Evolutionary conservation across 2,113 vertebrate genomes (phyloP), one percentile per base, ranked within the genome.

Genomic region (Cryptotis parvus): DNA sequence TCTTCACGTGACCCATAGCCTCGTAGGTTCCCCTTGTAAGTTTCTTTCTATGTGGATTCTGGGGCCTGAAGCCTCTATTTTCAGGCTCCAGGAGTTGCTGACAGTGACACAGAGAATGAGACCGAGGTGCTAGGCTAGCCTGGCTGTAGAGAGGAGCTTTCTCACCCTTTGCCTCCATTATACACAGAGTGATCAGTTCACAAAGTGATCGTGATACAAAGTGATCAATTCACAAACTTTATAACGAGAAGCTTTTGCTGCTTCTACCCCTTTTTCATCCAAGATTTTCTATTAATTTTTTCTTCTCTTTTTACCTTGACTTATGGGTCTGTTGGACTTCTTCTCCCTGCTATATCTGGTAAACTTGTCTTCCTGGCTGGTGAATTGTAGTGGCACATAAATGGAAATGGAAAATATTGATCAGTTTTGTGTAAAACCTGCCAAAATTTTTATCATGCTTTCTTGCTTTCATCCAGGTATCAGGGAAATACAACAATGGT

Each of bases 361-460:
- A 89, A 69, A 14, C 39, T 69, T 86, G 81, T 78, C 66, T 45
- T 84, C 26, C 72, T 0, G 22, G 63, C 84, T 52, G 76, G 79
- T 95, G 89, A 96, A 74, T 84, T 94, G 89, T 91, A 74, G 79
- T 49, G 55, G 61, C 37, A 55, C 87, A 61, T 91, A 91, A 90
- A 90, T 39, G 45, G 84, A 92, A 93, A 94, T 89, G 72, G 74
- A 93, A 94, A 94, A 69, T 92, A 95, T 89, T 63, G 90, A 95
- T 87, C 93, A 84, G 29, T 24, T 45, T 82, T 87, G 61, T 83
- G 49, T 37, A 72, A 87, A 95, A 49, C 43, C 85, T 92, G 87
- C 75, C 91, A 93, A 93, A 91, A 69, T 84, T 87, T 78, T 92
- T 72, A 95, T 93, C 52, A 43, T 69, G 4, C 2, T 9, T 74